phyloP scores from a whole-genome alignment of 2,797 vertebrate genomes.

The Molossus molossus region DNA sequence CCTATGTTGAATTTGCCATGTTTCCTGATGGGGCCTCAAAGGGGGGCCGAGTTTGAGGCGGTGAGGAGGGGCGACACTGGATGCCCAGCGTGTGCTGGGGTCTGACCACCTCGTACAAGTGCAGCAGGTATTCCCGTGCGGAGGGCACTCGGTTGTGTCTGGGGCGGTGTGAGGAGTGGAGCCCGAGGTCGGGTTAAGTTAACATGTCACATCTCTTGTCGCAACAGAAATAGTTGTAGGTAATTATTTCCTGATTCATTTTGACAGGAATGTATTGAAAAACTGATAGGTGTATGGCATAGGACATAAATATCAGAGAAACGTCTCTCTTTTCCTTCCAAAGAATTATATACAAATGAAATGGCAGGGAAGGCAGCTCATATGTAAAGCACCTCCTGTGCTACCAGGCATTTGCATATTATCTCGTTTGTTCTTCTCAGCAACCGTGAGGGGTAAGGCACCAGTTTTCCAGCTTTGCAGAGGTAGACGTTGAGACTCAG shows the following conservation, averaged over 20 bases:
- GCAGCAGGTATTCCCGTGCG: background rate
- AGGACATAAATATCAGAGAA: constrained; percentile 58
- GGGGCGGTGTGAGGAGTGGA: background rate
- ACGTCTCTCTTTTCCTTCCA: background rate
- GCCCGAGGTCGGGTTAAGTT: background rate
- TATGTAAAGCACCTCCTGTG: background rate
- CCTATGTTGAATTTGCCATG: background rate
- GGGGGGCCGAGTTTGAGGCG: background rate
- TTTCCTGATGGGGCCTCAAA: background rate
- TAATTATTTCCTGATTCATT: constrained; percentile 70
- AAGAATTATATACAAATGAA: constrained; percentile 60
- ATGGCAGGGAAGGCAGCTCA: background rate
- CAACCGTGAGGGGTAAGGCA: background rate
- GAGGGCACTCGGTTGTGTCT: background rate
- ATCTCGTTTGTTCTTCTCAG: constrained; percentile 41
- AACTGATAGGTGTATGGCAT: background rate
- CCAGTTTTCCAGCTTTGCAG: background rate
- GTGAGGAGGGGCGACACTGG: background rate
- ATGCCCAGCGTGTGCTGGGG: background rate
- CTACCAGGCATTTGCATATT: background rate
- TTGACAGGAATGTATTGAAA: constrained; percentile 1
- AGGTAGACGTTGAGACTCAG: background rate
- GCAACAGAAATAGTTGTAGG: background rate
- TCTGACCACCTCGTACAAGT: background rate
- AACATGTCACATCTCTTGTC: background rate